Conservation (phyloP, 2,888 invertebrate species). For the Pandemis cinnamomeana region DNA sequence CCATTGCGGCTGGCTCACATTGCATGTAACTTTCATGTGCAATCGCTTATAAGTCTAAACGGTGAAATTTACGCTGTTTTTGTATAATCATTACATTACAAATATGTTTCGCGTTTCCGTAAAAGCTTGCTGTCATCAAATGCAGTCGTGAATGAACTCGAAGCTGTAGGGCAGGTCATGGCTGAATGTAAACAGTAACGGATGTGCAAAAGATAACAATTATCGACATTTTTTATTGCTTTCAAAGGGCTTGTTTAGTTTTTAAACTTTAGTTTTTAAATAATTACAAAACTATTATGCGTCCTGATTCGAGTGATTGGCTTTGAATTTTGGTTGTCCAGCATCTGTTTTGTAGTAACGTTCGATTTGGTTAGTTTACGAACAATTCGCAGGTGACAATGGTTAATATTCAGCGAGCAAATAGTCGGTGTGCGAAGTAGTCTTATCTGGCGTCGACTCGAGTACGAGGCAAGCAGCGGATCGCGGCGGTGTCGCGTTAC, state of each 20-base stretch:
- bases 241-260: slow-evolving; percentile 10
- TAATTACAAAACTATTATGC: too few species aligned
- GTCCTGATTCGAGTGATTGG: not conserved
- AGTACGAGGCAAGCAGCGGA: slow-evolving; percentile 80
- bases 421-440: slow-evolving; percentile 52
- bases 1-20: slow-evolving; percentile 24
- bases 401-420: slow-evolving; percentile 21
- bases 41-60: not conserved
- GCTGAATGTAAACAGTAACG: slow-evolving; percentile 77
- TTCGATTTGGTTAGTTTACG: not conserved
- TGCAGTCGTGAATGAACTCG: slow-evolving; percentile 66
- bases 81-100: not conserved
- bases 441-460: slow-evolving; percentile 63
- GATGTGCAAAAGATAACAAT: slow-evolving; percentile 76
- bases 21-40: slow-evolving; percentile 16
- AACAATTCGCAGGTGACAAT: slow-evolving; percentile 48
- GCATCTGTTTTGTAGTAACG: not conserved
- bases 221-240: slow-evolving; percentile 56
- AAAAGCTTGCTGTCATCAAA: slow-evolving; percentile 53
- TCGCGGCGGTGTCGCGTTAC: slow-evolving; percentile 82
- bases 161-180: slow-evolving; percentile 81
- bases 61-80: not conserved
- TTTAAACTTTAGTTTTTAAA: slow-evolving; percentile 6
- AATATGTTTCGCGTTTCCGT: not conserved
- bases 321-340: not conserved